phyloP scores from a whole-genome alignment of 2,797 vertebrate genomes.

The Tamandua tetradactyla region DNA sequence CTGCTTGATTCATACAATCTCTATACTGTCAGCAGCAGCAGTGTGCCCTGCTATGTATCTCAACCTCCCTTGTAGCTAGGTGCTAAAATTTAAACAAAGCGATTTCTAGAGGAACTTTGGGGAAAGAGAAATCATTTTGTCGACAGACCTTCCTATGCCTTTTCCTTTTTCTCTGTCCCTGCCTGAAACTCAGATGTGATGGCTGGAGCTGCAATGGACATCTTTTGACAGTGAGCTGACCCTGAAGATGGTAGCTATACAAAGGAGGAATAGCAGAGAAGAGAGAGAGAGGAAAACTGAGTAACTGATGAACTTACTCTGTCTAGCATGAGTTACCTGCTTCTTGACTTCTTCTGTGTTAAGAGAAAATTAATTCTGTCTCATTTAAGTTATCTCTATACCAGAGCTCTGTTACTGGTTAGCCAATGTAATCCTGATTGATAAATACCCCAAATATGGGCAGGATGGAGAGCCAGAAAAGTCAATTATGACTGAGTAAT shows the following conservation, averaged over 20 bases:
- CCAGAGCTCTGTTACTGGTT: not conserved
- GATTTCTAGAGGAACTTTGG: not conserved
- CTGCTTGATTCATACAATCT: not conserved
- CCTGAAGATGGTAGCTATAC: not conserved
- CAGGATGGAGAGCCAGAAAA: conserved; percentile 39
- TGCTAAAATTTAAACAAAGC: conserved; percentile 4
- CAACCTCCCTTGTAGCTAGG: not conserved
- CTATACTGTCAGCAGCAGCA: not conserved
- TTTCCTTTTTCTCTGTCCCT: not conserved
- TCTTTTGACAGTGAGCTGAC: not conserved
- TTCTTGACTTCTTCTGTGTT: not conserved
- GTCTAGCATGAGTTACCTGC: not conserved
- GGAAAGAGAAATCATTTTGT: not conserved
- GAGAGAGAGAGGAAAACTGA: not conserved
- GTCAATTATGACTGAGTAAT: conserved; percentile 34
- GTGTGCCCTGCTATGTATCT: not conserved
- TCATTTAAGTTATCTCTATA: conserved; percentile 1
- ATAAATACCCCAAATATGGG: not conserved
- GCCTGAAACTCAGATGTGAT: not conserved
- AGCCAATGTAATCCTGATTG: not conserved
- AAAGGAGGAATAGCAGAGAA: not conserved
- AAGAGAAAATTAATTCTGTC: conserved; percentile 42
- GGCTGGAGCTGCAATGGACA: not conserved
- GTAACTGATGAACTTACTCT: not conserved
- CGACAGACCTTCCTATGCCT: not conserved